phyloP scores from a whole-genome alignment of 2,113 vertebrate genomes.

The Raja brachyura region DNA sequence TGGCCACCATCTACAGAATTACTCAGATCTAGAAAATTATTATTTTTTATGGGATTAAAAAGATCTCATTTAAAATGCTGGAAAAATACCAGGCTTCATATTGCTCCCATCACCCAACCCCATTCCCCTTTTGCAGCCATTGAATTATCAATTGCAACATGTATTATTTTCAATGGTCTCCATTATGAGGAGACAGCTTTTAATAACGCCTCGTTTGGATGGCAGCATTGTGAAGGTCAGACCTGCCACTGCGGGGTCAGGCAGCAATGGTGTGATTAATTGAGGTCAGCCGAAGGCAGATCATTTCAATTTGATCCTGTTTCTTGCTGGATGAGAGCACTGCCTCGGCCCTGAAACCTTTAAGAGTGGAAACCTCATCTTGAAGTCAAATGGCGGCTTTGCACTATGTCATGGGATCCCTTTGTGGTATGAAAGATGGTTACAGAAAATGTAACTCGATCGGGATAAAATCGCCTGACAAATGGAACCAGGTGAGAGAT shows the following conservation, averaged over 20 bases:
- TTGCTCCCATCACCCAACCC: not conserved
- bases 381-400: not conserved
- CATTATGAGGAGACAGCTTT: not conserved
- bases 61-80: no score
- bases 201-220: not conserved
- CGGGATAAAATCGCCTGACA: not conserved
- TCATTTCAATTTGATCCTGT: not conserved
- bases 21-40: not conserved
- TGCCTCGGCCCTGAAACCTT: not conserved
- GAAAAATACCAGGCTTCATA: no score
- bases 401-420: not conserved
- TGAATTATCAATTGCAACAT: not conserved
- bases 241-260: not conserved
- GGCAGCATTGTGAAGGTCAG: not conserved
- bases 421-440: not conserved
- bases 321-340: not conserved
- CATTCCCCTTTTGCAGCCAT: not conserved
- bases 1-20: not conserved
- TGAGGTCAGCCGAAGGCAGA: constrained; percentile 5
- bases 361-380: not conserved
- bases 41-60: not conserved
- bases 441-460: not conserved
- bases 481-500: not conserved
- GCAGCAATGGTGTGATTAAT: not conserved
- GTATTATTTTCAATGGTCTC: not conserved